Evolutionary conservation across 2,113 vertebrate genomes (phyloP), one percentile per base, ranked within the genome.

Genomic region (Rousettus leschenaultii): DNA sequence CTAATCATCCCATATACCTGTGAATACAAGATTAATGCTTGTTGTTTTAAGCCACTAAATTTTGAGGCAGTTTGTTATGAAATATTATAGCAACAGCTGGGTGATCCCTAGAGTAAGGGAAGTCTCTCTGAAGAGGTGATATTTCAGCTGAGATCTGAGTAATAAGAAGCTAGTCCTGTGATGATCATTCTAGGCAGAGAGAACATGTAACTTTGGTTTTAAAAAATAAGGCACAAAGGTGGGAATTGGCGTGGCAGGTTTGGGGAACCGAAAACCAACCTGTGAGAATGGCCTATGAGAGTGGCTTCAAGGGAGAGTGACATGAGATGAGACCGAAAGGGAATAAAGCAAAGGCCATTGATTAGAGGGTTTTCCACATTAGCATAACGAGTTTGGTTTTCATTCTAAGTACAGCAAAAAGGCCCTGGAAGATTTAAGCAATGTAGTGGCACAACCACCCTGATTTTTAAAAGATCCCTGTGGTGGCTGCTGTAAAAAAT

Each of bases 391-490:
- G 21, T 87, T 59, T 74, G n/a, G 4, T 93, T 80, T 95, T 87
- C 79, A 71, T 79, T 91, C 28, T n/a, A 53, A 96, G 28, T 63
- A 38, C n/a, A 53, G 30, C 33, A 43, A 28, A 53, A 92, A 92
- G 51, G 4, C 43, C 74, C 48, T n/a, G 33, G 70, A 95, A n/a
- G 26, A 63, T 82, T 74, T 88, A 59, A 87, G 40, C 86, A 90
- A 86, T 40, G 59, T 7, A 86, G 92, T 94, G 38, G 90, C 70
- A 93, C 1, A 43, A 84, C 70, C 63, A 74, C 65, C 84, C 30
- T 88, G 87, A 94, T 93, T 66, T 94, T 87, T 35, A 74, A 90
- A 90, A 91, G 70, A 82, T 88, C 73, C 71, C 66, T 65, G 22
- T 94, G 35, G 65, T 19, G 45, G n/a, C 59, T 65, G 6, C 51